Evolutionary conservation across 1,140 invertebrate genomes (phyloP), one percentile per base, ranked within the genome.

Genomic region (Nasonia vitripennis): DNA sequence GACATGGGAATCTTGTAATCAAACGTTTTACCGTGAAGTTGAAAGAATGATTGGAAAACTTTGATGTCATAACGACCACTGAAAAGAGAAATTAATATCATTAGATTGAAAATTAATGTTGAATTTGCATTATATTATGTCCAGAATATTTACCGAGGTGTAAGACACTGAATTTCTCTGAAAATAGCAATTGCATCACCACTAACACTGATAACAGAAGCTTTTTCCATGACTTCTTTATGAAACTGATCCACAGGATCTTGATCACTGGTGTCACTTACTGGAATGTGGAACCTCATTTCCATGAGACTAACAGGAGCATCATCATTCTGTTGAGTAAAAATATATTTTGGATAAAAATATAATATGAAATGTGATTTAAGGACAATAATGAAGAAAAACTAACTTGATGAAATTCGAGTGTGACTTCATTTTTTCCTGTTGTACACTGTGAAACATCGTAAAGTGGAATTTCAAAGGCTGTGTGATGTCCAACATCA

Each of bases 61-160:
- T 99, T 99, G 92, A 99, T 99, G 91, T 99, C 99, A 92, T 99
- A 99, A 87, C 99, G 98, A 96, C 99, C 99, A 94, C 98, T 98
- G 93, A 94, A 95, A 86, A 11, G 93, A 89, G 87, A 88, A 62
- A 31, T n/a, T 34, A 0, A 77, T 45, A 70, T 51, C 71, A 78
- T 48, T 37, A 73, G 55, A 89, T 84, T 80, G 86, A 83, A 31
- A 83, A 84, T n/a, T 34, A 31, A 71, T 27, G 0, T 71, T 31
- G 2, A 68, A 75, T 82, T 62, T 73, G 31, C 79, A 83, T 81
- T 20, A 34, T 73, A 75, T 2, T 73, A 12, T 68, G 20, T 71
- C 87, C 89, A 86, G 7, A 20, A 62, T 20, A 6, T n/a, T 62
- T 94, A 98, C 97, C 98, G 97, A 86, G 99, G 99, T 74, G 99